Percentiles rank a stretch among this genome's conserved stretches.
phyloP scores from a whole-genome alignment of 2,888 invertebrate genomes.

The Synergus gifuensis region DNA sequence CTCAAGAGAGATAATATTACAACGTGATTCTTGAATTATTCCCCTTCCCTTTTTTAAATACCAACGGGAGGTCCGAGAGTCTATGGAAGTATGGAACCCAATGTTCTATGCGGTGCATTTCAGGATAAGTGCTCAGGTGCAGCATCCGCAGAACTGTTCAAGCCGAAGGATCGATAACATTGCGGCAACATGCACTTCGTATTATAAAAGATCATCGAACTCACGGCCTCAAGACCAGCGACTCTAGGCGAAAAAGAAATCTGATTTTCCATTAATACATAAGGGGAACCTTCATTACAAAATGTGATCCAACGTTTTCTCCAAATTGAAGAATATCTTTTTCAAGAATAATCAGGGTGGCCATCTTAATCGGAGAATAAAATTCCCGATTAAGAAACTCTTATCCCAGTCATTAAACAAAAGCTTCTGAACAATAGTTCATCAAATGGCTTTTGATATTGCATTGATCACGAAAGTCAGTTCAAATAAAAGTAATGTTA shows the following conservation, averaged over 20 bases:
- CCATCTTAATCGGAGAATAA: too few relatives aligned
- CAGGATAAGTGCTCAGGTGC: constrained; percentile 39
- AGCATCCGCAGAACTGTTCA: constrained; percentile 36
- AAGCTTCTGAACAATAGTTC: too few relatives aligned
- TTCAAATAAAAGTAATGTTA: constrained; percentile 14
- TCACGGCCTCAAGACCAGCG: constrained; percentile 18
- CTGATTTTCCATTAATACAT: constrained; percentile 8
- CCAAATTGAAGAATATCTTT: not conserved
- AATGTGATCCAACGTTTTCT: not conserved
- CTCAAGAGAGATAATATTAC: constrained; percentile 29
- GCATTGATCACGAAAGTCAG: not conserved
- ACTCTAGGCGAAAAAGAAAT: constrained; percentile 10
- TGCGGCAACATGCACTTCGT: constrained; percentile 38
- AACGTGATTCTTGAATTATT: constrained; percentile 15
- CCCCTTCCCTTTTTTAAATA: constrained; percentile 19
- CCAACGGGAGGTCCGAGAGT: constrained; percentile 25
- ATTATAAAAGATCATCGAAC: constrained; percentile 41
- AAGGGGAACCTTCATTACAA: not conserved
- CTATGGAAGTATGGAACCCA: constrained; percentile 3
- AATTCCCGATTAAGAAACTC: too few relatives aligned
- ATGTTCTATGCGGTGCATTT: constrained; percentile 30
- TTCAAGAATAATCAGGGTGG: not conserved
- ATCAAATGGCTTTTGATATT: too few relatives aligned
- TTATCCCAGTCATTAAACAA: too few relatives aligned
- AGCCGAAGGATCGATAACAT: constrained; percentile 37